These are phyloP conservation scores for Drosophila miranda DNA, from an alignment of 1,140 invertebrate genomes.

Conservation along the genomic window DNA sequence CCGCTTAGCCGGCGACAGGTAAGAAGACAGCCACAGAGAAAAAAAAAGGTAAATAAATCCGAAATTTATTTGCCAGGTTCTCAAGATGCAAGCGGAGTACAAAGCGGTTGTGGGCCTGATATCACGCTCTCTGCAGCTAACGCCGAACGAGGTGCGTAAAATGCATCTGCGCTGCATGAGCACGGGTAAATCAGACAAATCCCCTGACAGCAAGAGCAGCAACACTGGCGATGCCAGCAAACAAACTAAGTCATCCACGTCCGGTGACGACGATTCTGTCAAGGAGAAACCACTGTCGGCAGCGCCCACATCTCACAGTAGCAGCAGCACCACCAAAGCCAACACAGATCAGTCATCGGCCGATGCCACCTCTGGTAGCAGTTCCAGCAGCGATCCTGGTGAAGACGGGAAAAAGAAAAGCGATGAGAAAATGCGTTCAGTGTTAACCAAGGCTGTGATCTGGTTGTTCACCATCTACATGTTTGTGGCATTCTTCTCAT, in stretches of 20 bases:
- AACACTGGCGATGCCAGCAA: slow-evolving; percentile 51
- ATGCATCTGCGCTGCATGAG: slow-evolving; percentile 61
- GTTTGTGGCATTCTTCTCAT: slow-evolving; percentile 87
- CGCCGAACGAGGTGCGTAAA: slow-evolving; percentile 54
- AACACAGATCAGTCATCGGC: not conserved
- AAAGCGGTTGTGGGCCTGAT: slow-evolving; percentile 79
- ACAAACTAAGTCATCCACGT: not conserved
- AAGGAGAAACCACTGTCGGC: not conserved
- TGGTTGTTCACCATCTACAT: slow-evolving; percentile 90
- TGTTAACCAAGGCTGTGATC: slow-evolving; percentile 88
- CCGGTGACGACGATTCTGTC: not conserved
- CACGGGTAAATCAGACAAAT: slow-evolving; percentile 11
- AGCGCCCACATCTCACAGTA: not conserved
- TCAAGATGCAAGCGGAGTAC: slow-evolving; percentile 83
- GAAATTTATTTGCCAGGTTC: slow-evolving; percentile 34
- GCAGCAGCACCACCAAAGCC: not conserved
- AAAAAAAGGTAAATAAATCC: too few species aligned
- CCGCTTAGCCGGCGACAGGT: slow-evolving; percentile 67
- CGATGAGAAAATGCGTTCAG: slow-evolving; percentile 86
- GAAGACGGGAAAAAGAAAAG: slow-evolving; percentile 83
- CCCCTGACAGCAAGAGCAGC: slow-evolving; percentile 44
- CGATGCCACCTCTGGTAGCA: slow-evolving; percentile 2
- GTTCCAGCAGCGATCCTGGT: slow-evolving; percentile 22
- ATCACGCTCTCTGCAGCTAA: slow-evolving; percentile 68
- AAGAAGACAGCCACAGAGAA: not conserved